Conservation (phyloP, 1,140 invertebrate species). For the Pseudoatta argentina region DNA sequence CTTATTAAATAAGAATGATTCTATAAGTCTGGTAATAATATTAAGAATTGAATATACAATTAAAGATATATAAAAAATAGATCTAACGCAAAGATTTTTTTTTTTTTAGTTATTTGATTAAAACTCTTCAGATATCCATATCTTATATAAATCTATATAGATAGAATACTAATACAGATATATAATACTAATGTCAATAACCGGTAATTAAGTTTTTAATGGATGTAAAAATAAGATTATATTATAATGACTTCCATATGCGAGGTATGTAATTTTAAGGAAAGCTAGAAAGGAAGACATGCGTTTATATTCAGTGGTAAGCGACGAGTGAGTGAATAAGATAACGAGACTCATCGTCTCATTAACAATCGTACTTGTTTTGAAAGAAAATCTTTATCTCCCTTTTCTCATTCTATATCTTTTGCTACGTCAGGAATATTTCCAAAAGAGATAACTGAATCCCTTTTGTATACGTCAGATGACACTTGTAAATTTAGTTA, state of each 20-base stretch:
- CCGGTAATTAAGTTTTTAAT: slow-evolving; percentile 15
- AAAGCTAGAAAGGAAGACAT: slow-evolving; percentile 33
- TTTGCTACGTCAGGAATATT: neutral
- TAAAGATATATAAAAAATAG: neutral
- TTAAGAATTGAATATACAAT: neutral
- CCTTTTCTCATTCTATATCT: slow-evolving; percentile 44
- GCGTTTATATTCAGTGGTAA: slow-evolving; percentile 36
- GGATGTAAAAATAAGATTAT: slow-evolving; percentile 19
- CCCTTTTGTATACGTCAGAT: neutral
- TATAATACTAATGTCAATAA: neutral
- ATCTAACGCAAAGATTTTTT: neutral
- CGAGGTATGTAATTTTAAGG: slow-evolving; percentile 43
- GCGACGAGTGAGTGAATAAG: slow-evolving; percentile 1
- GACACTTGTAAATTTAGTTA: slow-evolving; percentile 61
- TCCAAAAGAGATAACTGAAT: slow-evolving; percentile 7
- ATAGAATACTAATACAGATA: neutral
- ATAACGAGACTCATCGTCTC: slow-evolving; percentile 56
- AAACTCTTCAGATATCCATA: neutral
- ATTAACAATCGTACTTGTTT: slow-evolving; percentile 55
- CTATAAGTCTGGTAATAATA: neutral
- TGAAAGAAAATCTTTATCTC: slow-evolving; percentile 57
- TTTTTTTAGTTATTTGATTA: neutral
- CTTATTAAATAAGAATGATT: slow-evolving; percentile 1
- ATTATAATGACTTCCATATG: neutral
- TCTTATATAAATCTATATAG: neutral